Evolutionary conservation across 2,113 vertebrate genomes (phyloP).

Genomic region (pig (Sus scrofa)): DNA sequence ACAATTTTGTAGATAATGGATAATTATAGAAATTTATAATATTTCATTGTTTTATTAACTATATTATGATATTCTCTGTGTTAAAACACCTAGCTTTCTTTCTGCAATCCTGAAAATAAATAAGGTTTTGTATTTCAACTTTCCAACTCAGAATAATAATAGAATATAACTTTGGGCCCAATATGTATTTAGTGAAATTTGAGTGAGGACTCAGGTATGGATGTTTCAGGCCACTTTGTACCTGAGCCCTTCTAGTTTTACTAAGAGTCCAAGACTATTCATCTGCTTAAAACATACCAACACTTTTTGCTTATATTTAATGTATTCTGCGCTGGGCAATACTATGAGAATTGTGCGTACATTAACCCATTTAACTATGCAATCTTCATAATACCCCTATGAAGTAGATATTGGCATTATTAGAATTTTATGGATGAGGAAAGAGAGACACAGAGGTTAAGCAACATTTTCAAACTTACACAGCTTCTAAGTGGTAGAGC

Average conservation of each 20-base stretch:
- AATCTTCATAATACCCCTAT: background rate
- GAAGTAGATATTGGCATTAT: background rate
- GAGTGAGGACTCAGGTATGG: background rate
- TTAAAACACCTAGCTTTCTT: background rate
- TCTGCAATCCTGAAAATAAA: background rate
- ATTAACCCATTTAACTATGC: background rate
- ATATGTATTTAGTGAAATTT: background rate
- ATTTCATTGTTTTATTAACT: constrained; percentile 58
- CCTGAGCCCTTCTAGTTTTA: background rate
- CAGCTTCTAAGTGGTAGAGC: background rate
- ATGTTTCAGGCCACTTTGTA: background rate
- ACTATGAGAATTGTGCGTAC: constrained; percentile 2
- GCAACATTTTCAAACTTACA: background rate
- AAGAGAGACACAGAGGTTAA: constrained; percentile 4
- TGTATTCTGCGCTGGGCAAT: background rate
- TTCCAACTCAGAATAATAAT: background rate
- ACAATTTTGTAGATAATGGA: constrained; percentile 35
- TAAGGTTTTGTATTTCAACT: constrained; percentile 38
- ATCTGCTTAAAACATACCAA: constrained; percentile 6
- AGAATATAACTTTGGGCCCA: background rate
- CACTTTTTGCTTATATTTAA: background rate
- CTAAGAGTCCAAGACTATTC: constrained; percentile 10
- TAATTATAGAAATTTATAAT: constrained; percentile 27
- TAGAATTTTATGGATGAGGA: background rate
- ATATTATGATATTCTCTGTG: constrained; percentile 9